Conservation (phyloP, 2,888 invertebrate genomes). For the Ennomos fuscantarius region DNA sequence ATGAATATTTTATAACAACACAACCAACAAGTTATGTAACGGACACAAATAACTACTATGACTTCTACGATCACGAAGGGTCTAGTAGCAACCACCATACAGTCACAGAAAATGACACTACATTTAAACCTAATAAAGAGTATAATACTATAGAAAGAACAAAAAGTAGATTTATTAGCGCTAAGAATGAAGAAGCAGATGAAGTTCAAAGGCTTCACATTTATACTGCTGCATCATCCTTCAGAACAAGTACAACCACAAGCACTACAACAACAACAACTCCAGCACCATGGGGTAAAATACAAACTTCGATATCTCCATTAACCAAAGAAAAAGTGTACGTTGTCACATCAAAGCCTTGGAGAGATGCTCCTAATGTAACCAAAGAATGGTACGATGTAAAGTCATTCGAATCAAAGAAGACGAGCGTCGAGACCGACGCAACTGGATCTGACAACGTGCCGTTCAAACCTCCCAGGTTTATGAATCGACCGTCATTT, state of each 20-base stretch:
- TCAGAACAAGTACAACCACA: conserved; percentile 63
- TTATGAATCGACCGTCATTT: conserved; percentile 84
- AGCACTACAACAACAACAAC: conserved; percentile 61
- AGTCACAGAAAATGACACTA: conserved; percentile 61
- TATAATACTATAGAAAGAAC: conserved; percentile 69
- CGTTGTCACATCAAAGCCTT: conserved; percentile 92
- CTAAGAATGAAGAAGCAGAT: conserved; percentile 57
- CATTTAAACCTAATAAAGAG: conserved; percentile 56
- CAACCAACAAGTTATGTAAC: conserved; percentile 70
- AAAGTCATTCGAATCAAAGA: conserved; percentile 68
- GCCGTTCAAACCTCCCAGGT: conserved; percentile 80
- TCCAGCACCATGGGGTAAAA: conserved; percentile 87
- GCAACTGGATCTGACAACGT: conserved; percentile 57
- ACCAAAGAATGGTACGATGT: conserved; percentile 63
- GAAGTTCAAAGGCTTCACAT: conserved; percentile 69
- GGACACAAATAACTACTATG: conserved; percentile 63
- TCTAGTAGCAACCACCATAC: conserved; percentile 77
- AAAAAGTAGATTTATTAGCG: conserved; percentile 55
- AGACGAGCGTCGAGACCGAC: conserved; percentile 54
- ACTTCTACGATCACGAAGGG: conserved; percentile 78
- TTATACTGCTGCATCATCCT: conserved; percentile 74
- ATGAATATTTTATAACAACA: conserved; percentile 89
- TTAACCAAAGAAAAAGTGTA: conserved; percentile 92
- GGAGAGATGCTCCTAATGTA: conserved; percentile 62
- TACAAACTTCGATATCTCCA: conserved; percentile 90